These are phyloP conservation scores for Oenanthe oenanthe DNA, from an alignment of 2,113 vertebrate genomes.

Conservation along the genomic window DNA sequence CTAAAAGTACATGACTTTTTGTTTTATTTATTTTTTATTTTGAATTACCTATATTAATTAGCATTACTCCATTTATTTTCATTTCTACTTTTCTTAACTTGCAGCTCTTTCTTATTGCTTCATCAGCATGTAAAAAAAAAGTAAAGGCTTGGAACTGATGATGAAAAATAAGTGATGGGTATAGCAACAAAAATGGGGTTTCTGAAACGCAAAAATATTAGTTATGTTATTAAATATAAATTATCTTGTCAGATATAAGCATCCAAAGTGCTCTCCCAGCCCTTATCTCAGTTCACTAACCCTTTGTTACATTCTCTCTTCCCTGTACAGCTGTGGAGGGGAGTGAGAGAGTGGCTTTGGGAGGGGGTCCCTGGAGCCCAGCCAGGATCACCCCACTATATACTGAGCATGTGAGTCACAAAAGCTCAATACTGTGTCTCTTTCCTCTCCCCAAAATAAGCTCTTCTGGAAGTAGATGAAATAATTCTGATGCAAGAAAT, in stretches of 20 bases:
- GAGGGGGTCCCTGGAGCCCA: not conserved
- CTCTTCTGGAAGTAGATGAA: not conserved
- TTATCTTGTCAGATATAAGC: not conserved
- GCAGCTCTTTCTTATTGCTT: not conserved
- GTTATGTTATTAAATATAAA: not conserved
- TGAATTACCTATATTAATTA: not conserved
- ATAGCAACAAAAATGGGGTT: not conserved
- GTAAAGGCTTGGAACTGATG: not conserved
- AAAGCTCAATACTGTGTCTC: not conserved
- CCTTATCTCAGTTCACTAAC: not conserved
- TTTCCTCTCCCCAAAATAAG: not conserved
- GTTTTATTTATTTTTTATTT: not conserved
- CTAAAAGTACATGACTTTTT: not conserved
- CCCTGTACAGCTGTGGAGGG: not conserved
- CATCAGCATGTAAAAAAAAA: not conserved
- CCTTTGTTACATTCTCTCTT: not conserved
- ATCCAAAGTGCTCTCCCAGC: not conserved
- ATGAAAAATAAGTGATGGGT: not conserved
- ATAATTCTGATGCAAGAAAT: not conserved
- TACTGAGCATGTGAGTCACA: not conserved
- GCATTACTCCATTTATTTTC: not conserved
- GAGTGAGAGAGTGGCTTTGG: fast-evolving
- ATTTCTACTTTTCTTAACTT: not conserved
- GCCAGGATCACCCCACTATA: not conserved
- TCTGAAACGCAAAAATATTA: not conserved